A percentile compares a stretch with the other conserved stretches of the same genome.
phyloP scores from a whole-genome alignment of 2,797 vertebrate species.

The Vespertilio murinus region DNA sequence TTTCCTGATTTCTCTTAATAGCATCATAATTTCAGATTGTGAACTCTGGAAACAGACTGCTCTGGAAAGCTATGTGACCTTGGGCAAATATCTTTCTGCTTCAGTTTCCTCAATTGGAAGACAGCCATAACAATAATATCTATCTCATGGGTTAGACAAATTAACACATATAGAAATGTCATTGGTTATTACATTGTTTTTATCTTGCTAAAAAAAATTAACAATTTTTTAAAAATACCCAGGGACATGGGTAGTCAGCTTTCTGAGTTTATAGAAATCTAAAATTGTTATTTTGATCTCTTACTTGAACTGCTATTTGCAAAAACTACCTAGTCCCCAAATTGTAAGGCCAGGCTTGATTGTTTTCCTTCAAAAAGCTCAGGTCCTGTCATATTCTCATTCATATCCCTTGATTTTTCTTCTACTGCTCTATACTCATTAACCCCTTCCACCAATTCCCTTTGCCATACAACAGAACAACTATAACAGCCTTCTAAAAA shows the following conservation, averaged over 20 bases:
- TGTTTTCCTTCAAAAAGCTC: not conserved
- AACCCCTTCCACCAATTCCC: not conserved
- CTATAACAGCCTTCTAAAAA: not conserved
- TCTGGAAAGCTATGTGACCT: not conserved
- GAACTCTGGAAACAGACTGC: not conserved
- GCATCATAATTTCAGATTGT: not conserved
- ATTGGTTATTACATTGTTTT: not conserved
- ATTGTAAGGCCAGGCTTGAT: not conserved
- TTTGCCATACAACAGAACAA: not conserved
- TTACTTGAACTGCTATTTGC: not conserved
- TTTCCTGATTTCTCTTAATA: not conserved
- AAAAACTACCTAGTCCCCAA: not conserved
- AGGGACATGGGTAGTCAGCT: not conserved
- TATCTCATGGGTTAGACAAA: not conserved
- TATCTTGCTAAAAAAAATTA: slow-evolving; percentile 2
- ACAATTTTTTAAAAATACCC: not conserved
- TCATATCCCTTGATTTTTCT: not conserved
- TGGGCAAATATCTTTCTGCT: not conserved
- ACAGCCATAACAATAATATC: not conserved
- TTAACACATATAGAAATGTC: not conserved
- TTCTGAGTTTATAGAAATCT: slow-evolving; percentile 15
- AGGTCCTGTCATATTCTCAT: not conserved
- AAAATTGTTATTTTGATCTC: slow-evolving; percentile 25
- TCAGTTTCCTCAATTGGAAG: not conserved
- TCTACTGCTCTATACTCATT: not conserved